Conservation (phyloP, 2,113 vertebrate species). For the Alexandromys fortis region DNA sequence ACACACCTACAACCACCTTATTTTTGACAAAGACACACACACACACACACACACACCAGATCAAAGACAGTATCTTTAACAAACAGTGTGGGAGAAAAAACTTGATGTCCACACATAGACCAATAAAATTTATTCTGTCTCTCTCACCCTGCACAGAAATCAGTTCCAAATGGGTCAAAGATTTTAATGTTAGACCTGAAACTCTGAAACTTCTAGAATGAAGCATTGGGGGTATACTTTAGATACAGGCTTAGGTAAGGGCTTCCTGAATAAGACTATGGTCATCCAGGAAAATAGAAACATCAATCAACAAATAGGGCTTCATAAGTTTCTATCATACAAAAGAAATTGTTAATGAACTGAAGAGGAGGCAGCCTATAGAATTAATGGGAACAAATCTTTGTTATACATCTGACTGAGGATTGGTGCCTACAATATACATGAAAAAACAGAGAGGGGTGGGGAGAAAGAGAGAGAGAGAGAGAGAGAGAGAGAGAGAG, state of each 20-base stretch:
- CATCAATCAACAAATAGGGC: background rate
- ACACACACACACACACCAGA: background rate
- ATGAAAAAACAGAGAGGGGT: background rate
- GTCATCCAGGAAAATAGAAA: background rate
- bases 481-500: background rate
- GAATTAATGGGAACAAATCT: background rate
- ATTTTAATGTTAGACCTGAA: background rate
- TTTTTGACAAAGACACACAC: background rate
- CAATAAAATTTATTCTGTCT: background rate
- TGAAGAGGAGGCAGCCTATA: background rate
- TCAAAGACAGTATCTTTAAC: background rate
- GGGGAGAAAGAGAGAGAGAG: too few relatives aligned
- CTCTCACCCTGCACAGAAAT: background rate
- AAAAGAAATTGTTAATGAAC: background rate
- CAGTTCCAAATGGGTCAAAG: background rate
- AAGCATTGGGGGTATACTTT: background rate
- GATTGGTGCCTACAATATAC: background rate
- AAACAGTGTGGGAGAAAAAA: background rate
- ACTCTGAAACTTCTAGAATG: background rate
- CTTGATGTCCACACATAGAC: background rate
- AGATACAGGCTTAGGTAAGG: background rate
- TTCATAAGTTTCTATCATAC: background rate
- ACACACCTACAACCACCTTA: background rate
- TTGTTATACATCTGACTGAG: background rate
- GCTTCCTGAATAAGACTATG: background rate